A percentile compares a stretch with the other conserved stretches of the same genome.
phyloP scores from a whole-genome alignment of 2,888 invertebrate genomes.

The Archaeoteleia sp. region DNA sequence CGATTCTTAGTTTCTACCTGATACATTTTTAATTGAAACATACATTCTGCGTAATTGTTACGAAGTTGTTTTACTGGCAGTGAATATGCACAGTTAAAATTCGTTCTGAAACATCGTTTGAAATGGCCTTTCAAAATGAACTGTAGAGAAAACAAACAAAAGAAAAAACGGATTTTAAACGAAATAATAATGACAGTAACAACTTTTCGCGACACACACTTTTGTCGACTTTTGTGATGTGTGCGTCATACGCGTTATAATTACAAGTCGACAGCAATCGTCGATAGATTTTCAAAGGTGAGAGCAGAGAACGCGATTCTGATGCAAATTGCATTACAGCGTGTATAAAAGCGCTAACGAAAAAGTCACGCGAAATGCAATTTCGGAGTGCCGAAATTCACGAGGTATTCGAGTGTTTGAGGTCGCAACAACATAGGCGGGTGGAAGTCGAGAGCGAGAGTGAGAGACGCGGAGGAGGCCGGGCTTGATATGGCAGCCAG shows the following conservation, averaged over 20 bases:
- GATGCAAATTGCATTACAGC: conserved; percentile 32
- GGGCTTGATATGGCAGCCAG: conserved; percentile 28
- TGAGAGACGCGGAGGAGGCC: conserved; percentile 1
- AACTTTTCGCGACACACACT: too few relatives aligned
- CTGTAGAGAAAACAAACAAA: too few relatives aligned
- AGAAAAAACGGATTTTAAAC: too few relatives aligned
- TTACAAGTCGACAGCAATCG: conserved; percentile 23
- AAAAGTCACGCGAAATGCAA: conserved; percentile 13
- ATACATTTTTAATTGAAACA: too few relatives aligned
- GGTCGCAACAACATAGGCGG: conserved; percentile 8
- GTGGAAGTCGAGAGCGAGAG: conserved; percentile 6
- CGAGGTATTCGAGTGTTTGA: conserved; percentile 11
- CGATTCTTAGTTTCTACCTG: too few relatives aligned
- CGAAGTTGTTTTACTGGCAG: too few relatives aligned
- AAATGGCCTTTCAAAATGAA: too few relatives aligned
- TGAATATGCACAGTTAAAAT: too few relatives aligned
- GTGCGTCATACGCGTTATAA: conserved; percentile 19
- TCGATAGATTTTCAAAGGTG: conserved; percentile 14
- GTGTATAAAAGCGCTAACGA: conserved; percentile 10
- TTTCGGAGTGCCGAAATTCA: conserved; percentile 17
- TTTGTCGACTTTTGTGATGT: neutral
- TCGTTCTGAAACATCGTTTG: too few relatives aligned
- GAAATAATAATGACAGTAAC: too few relatives aligned
- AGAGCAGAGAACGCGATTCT: conserved; percentile 24
- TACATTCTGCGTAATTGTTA: too few relatives aligned